phyloP scores from a whole-genome alignment of 1,140 invertebrate species.

The Rhopalosiphum maidis region DNA sequence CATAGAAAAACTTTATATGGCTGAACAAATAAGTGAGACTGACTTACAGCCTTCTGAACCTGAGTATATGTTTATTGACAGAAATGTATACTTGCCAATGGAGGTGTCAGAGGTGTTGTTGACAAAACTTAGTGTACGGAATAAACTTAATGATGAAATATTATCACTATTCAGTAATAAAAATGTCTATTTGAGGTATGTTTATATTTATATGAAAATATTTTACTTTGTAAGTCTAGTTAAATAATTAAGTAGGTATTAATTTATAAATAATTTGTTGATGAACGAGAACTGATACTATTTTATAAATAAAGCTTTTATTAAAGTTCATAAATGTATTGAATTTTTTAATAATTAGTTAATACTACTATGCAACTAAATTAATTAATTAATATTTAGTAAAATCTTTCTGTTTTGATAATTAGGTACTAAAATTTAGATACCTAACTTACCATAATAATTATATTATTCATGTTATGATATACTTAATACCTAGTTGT shows the following conservation, averaged over 20 bases:
- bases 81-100: constrained; percentile 72
- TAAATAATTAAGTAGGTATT: background rate
- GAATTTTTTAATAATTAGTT: background rate
- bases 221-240: background rate
- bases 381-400: background rate
- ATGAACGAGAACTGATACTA: background rate
- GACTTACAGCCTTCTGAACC: constrained; percentile 49
- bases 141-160: constrained; percentile 71
- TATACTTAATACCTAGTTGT: background rate
- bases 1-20: constrained; percentile 69
- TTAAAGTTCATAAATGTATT: background rate
- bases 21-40: constrained; percentile 43
- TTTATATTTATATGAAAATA: background rate
- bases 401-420: background rate
- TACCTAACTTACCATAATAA: too few species aligned
- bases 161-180: constrained; percentile 72
- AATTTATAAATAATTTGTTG: background rate
- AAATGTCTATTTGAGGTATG: constrained; percentile 69
- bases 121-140: constrained; percentile 70
- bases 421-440: background rate
- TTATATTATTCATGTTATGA: background rate
- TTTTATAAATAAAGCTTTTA: background rate
- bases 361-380: background rate
- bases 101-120: constrained; percentile 75
- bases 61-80: constrained; percentile 67